Percentiles rank a stretch among this genome's conserved stretches.
phyloP scores from a whole-genome alignment of 2,797 vertebrate species.

The Mallotus villosus region DNA sequence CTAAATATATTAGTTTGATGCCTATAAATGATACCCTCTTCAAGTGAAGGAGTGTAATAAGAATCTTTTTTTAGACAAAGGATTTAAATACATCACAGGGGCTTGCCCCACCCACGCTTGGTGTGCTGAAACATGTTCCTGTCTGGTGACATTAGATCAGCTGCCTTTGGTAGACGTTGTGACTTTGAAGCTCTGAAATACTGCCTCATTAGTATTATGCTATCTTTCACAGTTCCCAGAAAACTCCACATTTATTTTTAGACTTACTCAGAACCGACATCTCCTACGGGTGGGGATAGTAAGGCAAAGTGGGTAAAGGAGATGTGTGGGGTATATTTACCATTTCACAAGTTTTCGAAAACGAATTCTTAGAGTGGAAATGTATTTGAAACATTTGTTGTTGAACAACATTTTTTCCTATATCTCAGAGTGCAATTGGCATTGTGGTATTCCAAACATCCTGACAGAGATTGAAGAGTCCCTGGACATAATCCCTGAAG shows the following conservation, averaged over 20 bases:
- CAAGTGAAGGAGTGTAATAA: background rate
- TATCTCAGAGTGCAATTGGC: background rate
- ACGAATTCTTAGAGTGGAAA: background rate
- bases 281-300: conserved; percentile 30
- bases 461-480: background rate
- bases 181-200: conserved; percentile 12
- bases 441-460: no score
- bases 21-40: background rate
- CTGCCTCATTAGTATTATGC: conserved; percentile 68
- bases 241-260: conserved; percentile 70
- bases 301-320: background rate
- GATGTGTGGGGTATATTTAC: background rate
- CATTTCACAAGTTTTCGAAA: background rate
- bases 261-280: conserved; percentile 54
- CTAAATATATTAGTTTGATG: no score
- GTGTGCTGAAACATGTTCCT: background rate
- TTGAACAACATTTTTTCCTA: background rate
- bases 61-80: conserved; percentile 11
- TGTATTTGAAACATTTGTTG: background rate
- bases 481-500: background rate
- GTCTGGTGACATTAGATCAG: conserved; percentile 50
- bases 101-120: background rate
- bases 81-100: conserved; percentile 26
- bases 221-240: conserved; percentile 68
- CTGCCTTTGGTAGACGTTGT: conserved; percentile 15